These are phyloP conservation scores for Trididemnum clinides DNA, from an alignment of 23 tunicate species.

Conservation along the genomic window DNA sequence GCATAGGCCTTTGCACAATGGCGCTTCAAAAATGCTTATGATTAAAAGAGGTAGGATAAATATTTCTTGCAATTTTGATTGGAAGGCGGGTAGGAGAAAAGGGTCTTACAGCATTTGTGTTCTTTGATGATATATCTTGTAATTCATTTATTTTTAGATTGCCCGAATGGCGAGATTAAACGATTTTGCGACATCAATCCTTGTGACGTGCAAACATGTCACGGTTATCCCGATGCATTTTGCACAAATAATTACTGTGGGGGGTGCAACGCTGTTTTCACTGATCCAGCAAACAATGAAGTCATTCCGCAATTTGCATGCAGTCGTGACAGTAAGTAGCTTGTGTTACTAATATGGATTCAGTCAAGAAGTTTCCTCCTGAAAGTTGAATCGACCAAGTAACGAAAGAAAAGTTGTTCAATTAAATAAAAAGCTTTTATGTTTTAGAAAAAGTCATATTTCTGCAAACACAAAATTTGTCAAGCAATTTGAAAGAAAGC, in stretches of 20 bases:
- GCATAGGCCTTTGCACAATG: too few species aligned
- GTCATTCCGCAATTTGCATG: background rate
- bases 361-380: too few species aligned
- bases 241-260: constrained; percentile 3
- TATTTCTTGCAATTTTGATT: background rate
- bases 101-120: too few species aligned
- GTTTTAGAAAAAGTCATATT: too few species aligned
- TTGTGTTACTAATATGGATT: too few species aligned
- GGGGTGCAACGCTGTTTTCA: background rate
- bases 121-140: too few species aligned
- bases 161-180: background rate
- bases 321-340: background rate
- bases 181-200: background rate
- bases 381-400: too few species aligned
- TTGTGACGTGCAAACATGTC: background rate
- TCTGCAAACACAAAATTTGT: too few species aligned
- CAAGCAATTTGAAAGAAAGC: too few species aligned
- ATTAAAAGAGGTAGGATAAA: background rate
- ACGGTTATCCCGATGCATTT: background rate
- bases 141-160: too few species aligned
- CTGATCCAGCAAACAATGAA: background rate
- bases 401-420: too few species aligned
- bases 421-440: too few species aligned
- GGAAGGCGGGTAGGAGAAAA: background rate
- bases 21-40: background rate